Percentiles rank a stretch among this genome's conserved stretches.
phyloP scores from a whole-genome alignment of 2,888 invertebrate species.

The Melanchra persicariae region DNA sequence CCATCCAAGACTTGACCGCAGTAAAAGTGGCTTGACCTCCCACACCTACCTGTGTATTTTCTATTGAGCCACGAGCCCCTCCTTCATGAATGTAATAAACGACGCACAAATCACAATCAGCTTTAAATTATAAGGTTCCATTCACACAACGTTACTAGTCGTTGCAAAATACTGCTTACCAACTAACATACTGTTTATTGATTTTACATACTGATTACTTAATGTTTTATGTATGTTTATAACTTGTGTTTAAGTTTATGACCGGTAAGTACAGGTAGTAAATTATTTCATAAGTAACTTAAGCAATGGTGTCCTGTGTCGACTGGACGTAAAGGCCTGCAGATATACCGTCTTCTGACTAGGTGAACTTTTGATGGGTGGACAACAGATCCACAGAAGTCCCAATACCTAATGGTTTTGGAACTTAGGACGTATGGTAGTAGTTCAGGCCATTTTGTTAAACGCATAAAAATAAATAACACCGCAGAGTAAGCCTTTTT shows the following conservation, averaged over 20 bases:
- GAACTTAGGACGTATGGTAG: too few species aligned
- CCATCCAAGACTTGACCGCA: too few species aligned
- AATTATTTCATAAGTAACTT: slow-evolving; percentile 13
- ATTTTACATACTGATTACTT: slow-evolving; percentile 35
- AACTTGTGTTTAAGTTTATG: slow-evolving; percentile 21
- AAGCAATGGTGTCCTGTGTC: neutral
- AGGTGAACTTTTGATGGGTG: too few species aligned
- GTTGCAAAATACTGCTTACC: slow-evolving; percentile 22
- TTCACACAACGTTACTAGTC: slow-evolving; percentile 14
- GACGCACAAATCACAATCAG: slow-evolving; percentile 19
- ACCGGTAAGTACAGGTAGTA: slow-evolving; percentile 12
- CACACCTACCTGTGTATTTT: neutral
- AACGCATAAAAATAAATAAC: too few species aligned
- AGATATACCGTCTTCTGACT: too few species aligned
- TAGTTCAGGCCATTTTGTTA: too few species aligned
- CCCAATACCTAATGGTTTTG: too few species aligned
- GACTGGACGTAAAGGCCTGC: too few species aligned
- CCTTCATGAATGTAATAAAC: neutral
- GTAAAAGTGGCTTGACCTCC: neutral
- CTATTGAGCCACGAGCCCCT: neutral
- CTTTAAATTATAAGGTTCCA: slow-evolving; percentile 35
- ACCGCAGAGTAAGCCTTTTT: too few species aligned
- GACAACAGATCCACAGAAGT: too few species aligned
- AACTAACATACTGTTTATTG: slow-evolving; percentile 39
- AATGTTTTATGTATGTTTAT: slow-evolving; percentile 46